These are phyloP conservation scores for Halictus quadricinctus DNA, from an alignment of 2,888 invertebrate genomes.

Conservation along the genomic window DNA sequence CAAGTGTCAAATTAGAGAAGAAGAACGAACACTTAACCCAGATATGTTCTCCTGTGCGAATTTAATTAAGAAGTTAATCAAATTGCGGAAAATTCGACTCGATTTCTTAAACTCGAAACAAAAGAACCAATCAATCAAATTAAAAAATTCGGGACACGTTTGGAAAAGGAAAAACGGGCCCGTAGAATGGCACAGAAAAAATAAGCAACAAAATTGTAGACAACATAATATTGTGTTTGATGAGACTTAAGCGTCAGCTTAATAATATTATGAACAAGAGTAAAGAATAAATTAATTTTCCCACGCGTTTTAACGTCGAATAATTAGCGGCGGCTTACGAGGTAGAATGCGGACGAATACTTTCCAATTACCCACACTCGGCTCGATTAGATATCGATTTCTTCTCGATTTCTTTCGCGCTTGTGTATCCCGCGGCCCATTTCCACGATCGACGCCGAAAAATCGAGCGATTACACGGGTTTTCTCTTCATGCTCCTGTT, in stretches of 20 bases:
- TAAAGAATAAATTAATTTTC: background rate
- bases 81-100: too few relatives aligned
- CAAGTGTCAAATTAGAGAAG: too few relatives aligned
- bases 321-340: background rate
- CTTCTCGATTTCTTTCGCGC: slow-evolving; percentile 35
- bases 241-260: background rate
- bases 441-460: slow-evolving; percentile 13
- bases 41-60: too few relatives aligned
- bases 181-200: too few relatives aligned
- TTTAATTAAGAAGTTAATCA: too few relatives aligned
- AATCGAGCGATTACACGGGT: slow-evolving; percentile 5
- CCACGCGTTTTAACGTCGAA: background rate
- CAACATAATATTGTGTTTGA: background rate
- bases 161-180: too few relatives aligned
- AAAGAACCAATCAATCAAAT: too few relatives aligned
- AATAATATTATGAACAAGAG: background rate
- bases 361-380: slow-evolving; percentile 52
- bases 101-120: too few relatives aligned
- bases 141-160: too few relatives aligned
- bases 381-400: slow-evolving; percentile 54
- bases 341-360: slow-evolving; percentile 22
- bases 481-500: slow-evolving; percentile 61
- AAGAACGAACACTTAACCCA: too few relatives aligned
- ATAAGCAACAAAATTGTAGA: too few relatives aligned
- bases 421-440: slow-evolving; percentile 19